Evolutionary conservation across 2,888 invertebrate genomes (phyloP).

Genomic region (Eupithecia dodoneata): DNA sequence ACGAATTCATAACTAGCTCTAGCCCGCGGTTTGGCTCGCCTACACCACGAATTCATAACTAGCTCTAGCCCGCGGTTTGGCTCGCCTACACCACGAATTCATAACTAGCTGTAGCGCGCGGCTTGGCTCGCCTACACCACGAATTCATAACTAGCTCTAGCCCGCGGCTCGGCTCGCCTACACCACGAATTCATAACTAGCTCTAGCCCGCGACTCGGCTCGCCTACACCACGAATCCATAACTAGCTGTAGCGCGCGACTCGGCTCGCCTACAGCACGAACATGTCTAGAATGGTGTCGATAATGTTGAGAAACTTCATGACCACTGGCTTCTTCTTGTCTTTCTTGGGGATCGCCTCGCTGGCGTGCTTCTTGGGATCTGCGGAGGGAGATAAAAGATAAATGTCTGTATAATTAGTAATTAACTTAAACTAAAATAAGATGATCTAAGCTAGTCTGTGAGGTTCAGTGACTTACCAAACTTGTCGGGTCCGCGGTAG

Average conservation of each 20-base stretch:
- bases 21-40: too few relatives aligned
- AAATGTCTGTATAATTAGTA: too few relatives aligned
- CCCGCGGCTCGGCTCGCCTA: too few relatives aligned
- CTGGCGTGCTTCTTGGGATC: constrained; percentile 50
- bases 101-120: background rate
- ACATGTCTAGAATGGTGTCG: constrained; percentile 73
- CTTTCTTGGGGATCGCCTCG: constrained; percentile 50
- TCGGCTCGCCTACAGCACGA: constrained; percentile 55
- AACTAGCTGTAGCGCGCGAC: background rate
- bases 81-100: background rate
- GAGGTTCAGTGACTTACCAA: constrained; percentile 18
- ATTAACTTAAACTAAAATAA: too few relatives aligned
- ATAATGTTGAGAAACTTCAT: constrained; percentile 63
- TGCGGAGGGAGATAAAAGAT: constrained; percentile 35
- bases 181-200: too few relatives aligned
- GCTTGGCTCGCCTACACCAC: too few relatives aligned
- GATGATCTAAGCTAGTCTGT: too few relatives aligned
- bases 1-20: too few relatives aligned
- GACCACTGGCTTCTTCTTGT: constrained; percentile 57
- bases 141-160: too few relatives aligned
- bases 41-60: too few relatives aligned
- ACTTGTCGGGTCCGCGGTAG: constrained; percentile 27
- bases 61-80: too few relatives aligned
- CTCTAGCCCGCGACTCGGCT: too few relatives aligned
- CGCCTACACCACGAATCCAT: background rate